Evolutionary conservation across 2,888 invertebrate species (phyloP).

Genomic region (Dorcus parallelipipedus): DNA sequence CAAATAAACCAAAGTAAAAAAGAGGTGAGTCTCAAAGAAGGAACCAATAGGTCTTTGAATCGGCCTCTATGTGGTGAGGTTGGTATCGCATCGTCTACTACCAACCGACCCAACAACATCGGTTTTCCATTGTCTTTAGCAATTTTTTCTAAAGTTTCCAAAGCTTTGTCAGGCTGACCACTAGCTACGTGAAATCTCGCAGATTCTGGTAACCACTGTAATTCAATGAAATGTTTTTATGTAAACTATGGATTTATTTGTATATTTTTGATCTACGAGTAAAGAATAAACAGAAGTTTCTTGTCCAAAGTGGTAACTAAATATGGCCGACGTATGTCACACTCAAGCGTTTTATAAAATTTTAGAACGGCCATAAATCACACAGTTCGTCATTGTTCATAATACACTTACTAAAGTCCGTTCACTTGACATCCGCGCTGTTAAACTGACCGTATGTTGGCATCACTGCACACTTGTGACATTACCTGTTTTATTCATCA

Average conservation of each 20-base stretch:
- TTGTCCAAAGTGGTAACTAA: no score
- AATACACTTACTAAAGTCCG: no score
- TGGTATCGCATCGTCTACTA: constrained; percentile 70
- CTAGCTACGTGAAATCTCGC: constrained; percentile 84
- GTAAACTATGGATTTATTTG: neutral
- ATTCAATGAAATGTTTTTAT: constrained; percentile 21
- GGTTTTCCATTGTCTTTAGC: constrained; percentile 86
- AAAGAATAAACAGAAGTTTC: no score
- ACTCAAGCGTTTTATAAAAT: no score
- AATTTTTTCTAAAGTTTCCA: constrained; percentile 79
- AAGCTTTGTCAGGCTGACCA: constrained; percentile 82
- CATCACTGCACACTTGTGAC: no score
- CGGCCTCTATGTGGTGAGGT: constrained; percentile 62
- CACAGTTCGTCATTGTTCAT: no score
- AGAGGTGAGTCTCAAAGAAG: constrained; percentile 80
- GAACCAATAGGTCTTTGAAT: constrained; percentile 69
- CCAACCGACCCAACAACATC: constrained; percentile 80
- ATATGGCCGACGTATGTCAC: no score
- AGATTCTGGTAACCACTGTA: constrained; percentile 92
- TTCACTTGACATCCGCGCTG: no score
- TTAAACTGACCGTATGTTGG: no score
- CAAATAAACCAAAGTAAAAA: constrained; percentile 90
- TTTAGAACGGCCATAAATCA: no score
- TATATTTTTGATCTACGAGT: no score
- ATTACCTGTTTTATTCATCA: no score